Conservation (phyloP, 1,140 invertebrate genomes). For the Drosophila oshimai region DNA sequence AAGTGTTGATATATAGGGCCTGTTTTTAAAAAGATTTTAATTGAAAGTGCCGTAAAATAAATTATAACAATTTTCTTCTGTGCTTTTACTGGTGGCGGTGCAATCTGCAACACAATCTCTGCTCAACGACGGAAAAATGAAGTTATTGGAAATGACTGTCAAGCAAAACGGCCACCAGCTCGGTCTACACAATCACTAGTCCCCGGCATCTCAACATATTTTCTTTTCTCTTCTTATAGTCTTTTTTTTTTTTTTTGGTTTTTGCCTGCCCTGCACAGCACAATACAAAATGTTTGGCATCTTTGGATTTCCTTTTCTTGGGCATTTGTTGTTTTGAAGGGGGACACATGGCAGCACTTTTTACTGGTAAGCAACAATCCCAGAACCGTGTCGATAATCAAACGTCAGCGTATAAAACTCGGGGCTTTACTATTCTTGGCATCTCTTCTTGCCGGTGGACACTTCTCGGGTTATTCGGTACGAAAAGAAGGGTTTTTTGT, state of each 20-base stretch:
- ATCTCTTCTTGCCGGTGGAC: slow-evolving; percentile 28
- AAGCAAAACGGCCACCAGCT: slow-evolving; percentile 65
- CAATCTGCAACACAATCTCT: slow-evolving; percentile 79
- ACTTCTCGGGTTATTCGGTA: slow-evolving; percentile 17
- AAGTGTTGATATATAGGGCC: no score
- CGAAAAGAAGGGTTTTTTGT: slow-evolving; percentile 4
- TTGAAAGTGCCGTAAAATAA: no score
- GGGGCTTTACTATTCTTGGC: slow-evolving; percentile 59
- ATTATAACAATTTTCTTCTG: neutral
- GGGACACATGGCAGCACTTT: slow-evolving; percentile 59
- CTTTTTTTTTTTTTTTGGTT: slow-evolving; percentile 21
- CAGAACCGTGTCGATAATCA: slow-evolving; percentile 71
- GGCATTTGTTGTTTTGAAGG: slow-evolving; percentile 40
- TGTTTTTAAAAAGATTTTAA: no score
- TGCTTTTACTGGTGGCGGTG: slow-evolving; percentile 38
- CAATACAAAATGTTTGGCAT: slow-evolving; percentile 73
- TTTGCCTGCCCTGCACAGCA: slow-evolving; percentile 10
- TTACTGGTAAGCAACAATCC: slow-evolving; percentile 31
- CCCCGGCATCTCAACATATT: slow-evolving; percentile 28
- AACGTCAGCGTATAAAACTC: slow-evolving; percentile 77
- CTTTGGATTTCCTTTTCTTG: slow-evolving; percentile 60
- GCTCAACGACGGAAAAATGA: slow-evolving; percentile 79
- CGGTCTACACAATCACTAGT: slow-evolving; percentile 46
- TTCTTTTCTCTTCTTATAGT: slow-evolving; percentile 3
- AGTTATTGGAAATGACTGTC: slow-evolving; percentile 80